Base-by-base conservation (phyloP, 2,797 vertebrate species). In the Sebastes umbrosus region DNA sequence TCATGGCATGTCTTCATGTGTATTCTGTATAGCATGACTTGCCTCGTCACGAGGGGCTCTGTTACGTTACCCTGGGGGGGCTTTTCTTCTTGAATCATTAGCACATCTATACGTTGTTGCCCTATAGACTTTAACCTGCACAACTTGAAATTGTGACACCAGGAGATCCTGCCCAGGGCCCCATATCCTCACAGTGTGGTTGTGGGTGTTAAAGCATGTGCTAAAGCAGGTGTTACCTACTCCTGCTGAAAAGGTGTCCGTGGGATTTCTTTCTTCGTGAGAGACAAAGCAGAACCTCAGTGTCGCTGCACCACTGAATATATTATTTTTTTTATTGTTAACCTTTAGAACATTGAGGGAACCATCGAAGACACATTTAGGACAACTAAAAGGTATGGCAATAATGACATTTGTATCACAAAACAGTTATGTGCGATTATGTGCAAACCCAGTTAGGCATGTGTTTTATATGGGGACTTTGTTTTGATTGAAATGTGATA, bases 41-140 rank as follows among this genome's bases (percentile, higher is more conserved):
- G 36, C 6, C 16, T 12, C 25, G 22, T 82, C 71, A 60, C 65
- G 39, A 16, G 43, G 18, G 20, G 8, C 58, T 70, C 46, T 78
- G 46, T 68, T 60, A 27, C 31, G 2, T 69, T 64, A 46, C 20
- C 27, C 34, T 4, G 1, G 1, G 29, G 29, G 16, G 34, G 3
- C 10, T 79, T 62, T 71, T 22, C 13, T 62, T 8, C 20, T n/a
- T 75, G 20, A 68, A 69, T 79, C 36, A 66, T 79, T 34, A 68
- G 50, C 69, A 80, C 63, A 76, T 65, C 12, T 64, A 13, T 70
- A 71, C 11, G 3, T 71, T 75, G 50, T 73, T 79, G 63, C 27
- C 70, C 58, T 63, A 16, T 79, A 76, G 84, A 91, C 87, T 84
- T 90, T 69, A 76, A 80, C 73, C 75, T 76, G 31, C 24, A 43